Conservation (phyloP, 2,113 vertebrate genomes). For the Axis porcinus region DNA sequence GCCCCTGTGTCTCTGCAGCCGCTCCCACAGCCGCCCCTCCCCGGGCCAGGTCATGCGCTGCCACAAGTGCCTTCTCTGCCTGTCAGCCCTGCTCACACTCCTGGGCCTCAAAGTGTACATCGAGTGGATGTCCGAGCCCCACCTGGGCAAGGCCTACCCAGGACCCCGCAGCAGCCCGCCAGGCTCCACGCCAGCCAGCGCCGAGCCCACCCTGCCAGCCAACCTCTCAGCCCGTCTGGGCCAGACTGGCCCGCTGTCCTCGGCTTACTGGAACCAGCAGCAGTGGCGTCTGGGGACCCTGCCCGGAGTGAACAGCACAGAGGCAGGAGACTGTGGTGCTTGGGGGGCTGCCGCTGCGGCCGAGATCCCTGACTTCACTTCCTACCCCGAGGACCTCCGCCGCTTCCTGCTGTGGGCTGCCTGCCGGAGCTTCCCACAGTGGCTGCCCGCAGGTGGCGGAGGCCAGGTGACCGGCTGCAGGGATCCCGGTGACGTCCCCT, state of each 20-base stretch:
- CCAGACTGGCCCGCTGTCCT: constrained; percentile 13
- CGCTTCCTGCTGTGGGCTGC: constrained; percentile 86
- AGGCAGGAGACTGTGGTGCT: constrained; percentile 28
- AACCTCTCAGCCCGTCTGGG: constrained; percentile 51
- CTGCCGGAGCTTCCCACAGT: constrained; percentile 82
- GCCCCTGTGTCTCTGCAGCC: neutral
- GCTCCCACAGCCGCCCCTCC: neutral
- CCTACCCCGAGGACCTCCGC: constrained; percentile 81
- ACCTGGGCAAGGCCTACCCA: neutral
- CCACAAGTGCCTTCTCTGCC: constrained; percentile 71
- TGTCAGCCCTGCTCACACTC: constrained; percentile 72
- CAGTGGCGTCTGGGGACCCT: constrained; percentile 81
- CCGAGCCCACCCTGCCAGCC: constrained; percentile 1
- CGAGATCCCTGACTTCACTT: constrained; percentile 82
- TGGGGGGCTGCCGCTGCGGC: constrained; percentile 59
- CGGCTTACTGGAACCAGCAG: constrained; percentile 86
- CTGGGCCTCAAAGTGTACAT: constrained; percentile 77
- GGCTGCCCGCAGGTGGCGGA: constrained; percentile 60
- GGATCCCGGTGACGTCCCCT: constrained; percentile 37
- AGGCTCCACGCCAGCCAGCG: neutral
- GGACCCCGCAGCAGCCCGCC: neutral
- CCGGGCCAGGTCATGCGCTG: constrained; percentile 67
- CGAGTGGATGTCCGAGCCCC: constrained; percentile 60
- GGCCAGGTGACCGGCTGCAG: constrained; percentile 56
- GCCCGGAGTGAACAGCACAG: constrained; percentile 16